phyloP scores from a whole-genome alignment of 2,113 vertebrate genomes.

The Delphinus delphis region DNA sequence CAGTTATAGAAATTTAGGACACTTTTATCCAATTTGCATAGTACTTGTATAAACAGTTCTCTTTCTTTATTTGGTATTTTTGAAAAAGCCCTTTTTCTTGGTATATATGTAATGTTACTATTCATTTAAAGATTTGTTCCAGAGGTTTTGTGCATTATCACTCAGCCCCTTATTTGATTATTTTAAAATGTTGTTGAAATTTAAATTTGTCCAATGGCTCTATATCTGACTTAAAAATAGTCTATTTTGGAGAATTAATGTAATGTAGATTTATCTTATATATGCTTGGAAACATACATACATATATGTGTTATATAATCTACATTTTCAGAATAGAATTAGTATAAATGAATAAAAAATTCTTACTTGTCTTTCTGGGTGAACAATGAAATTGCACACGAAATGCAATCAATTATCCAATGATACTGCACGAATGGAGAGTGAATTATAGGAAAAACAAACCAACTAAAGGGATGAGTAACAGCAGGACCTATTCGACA shows the following conservation, averaged over 20 bases:
- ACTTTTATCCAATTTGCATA: constrained; percentile 22
- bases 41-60: neutral
- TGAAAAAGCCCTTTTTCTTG: neutral
- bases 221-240: neutral
- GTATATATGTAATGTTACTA: neutral
- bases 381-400: neutral
- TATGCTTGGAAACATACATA: neutral
- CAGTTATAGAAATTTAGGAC: constrained; percentile 11
- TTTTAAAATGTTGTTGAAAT: constrained; percentile 28
- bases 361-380: neutral
- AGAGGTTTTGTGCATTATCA: neutral
- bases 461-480: neutral
- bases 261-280: neutral
- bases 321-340: neutral
- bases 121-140: neutral
- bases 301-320: neutral
- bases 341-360: neutral
- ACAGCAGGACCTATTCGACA: neutral
- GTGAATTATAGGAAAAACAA: neutral
- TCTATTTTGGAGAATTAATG: neutral
- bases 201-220: neutral
- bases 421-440: neutral
- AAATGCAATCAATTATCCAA: neutral
- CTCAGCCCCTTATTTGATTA: neutral
- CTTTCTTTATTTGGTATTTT: neutral